These are phyloP conservation scores for Melipona beecheii DNA, from an alignment of 2,888 invertebrate species.

Conservation along the genomic window DNA sequence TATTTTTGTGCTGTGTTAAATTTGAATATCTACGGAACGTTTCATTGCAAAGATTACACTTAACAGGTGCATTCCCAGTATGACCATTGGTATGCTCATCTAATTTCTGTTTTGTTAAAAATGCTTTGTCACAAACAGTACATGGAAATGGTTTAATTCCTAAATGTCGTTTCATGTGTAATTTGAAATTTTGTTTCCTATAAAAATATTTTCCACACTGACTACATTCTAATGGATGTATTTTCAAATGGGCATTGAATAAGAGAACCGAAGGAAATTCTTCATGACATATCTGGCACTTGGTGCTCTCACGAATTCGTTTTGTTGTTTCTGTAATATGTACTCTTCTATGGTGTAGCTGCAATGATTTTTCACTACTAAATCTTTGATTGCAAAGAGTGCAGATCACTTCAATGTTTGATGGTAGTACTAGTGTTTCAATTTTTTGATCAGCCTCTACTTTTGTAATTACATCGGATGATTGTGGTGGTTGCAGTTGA, in stretches of 20 bases:
- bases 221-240: slow-evolving; percentile 93
- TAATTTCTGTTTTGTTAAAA: slow-evolving; percentile 92
- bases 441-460: slow-evolving; percentile 76
- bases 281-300: slow-evolving; percentile 88
- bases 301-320: slow-evolving; percentile 81
- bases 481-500: slow-evolving; percentile 80
- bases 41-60: slow-evolving; percentile 92
- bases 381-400: slow-evolving; percentile 80
- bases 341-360: slow-evolving; percentile 80
- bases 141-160: slow-evolving; percentile 91
- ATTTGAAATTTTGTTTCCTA: slow-evolving; percentile 89
- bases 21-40: slow-evolving; percentile 93
- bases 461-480: slow-evolving; percentile 72
- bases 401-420: slow-evolving; percentile 78
- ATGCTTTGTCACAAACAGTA: slow-evolving; percentile 92
- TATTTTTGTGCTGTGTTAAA: slow-evolving; percentile 92
- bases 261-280: slow-evolving; percentile 89
- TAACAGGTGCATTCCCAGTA: slow-evolving; percentile 92
- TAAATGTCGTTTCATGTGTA: slow-evolving; percentile 92
- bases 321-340: slow-evolving; percentile 78
- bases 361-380: slow-evolving; percentile 79
- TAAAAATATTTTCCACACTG: slow-evolving; percentile 93
- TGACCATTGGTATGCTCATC: slow-evolving; percentile 93
- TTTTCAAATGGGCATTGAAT: slow-evolving; percentile 90
- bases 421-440: slow-evolving; percentile 74